Percentiles rank a stretch among this genome's conserved stretches.
phyloP scores from a whole-genome alignment of 1,140 invertebrate genomes.

The Gonatopus flavifemur region DNA sequence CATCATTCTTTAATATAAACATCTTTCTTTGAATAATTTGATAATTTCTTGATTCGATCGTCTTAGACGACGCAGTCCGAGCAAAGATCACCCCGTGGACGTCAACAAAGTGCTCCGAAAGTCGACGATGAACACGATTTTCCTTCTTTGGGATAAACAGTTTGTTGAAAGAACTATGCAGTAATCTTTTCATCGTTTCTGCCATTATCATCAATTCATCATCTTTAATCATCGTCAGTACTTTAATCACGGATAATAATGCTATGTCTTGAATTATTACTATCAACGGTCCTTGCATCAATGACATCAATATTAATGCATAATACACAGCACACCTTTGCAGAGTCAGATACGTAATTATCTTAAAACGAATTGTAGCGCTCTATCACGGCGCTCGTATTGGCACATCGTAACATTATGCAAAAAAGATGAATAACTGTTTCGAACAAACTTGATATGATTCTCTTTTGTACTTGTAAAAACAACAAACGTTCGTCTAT shows the following conservation, averaged over 20 bases:
- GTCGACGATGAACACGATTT: slow-evolving; percentile 95
- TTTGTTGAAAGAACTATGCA: slow-evolving; percentile 24
- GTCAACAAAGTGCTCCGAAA: slow-evolving; percentile 78
- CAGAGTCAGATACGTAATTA: slow-evolving; percentile 39
- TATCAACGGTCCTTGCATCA: slow-evolving; percentile 34
- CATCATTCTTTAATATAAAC: too few relatives aligned
- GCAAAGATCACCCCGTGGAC: slow-evolving; percentile 54
- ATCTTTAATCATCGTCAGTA: slow-evolving; percentile 29
- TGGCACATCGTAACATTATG: slow-evolving; percentile 18
- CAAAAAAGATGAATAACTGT: slow-evolving; percentile 16
- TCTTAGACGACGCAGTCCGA: slow-evolving; percentile 34
- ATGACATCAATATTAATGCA: slow-evolving; percentile 46
- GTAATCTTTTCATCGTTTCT: slow-evolving; percentile 34
- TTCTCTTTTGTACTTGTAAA: slow-evolving; percentile 31
- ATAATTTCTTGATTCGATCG: background rate
- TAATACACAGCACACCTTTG: slow-evolving; percentile 44
- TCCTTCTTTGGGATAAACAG: slow-evolving; percentile 79
- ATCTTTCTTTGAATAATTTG: slow-evolving; percentile 7
- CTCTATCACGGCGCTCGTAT: slow-evolving; percentile 20
- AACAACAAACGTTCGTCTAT: slow-evolving; percentile 17
- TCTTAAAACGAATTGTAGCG: slow-evolving; percentile 25
- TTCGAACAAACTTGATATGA: slow-evolving; percentile 21
- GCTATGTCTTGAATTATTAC: slow-evolving; percentile 36
- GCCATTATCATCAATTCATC: slow-evolving; percentile 33
- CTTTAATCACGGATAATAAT: slow-evolving; percentile 42